Percentiles rank a stretch among this genome's conserved stretches.
Conservation (phyloP, 2,113 vertebrate genomes). For the Orcinus orca region DNA sequence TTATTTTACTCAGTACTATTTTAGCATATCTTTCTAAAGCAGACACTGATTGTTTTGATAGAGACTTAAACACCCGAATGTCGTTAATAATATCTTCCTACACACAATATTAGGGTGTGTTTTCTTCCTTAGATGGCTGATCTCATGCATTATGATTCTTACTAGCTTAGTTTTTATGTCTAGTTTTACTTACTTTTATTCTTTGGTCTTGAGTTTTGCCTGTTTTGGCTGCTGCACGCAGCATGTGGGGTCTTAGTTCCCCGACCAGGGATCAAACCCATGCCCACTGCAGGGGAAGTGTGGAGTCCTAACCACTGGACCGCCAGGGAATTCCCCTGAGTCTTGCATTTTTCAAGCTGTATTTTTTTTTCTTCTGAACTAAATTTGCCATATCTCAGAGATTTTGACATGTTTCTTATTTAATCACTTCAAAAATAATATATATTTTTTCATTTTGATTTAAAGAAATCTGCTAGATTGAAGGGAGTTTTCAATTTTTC, state of each 20-base stretch:
- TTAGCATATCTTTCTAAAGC: not conserved
- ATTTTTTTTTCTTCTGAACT: not conserved
- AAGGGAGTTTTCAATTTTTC: not conserved
- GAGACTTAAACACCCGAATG: not conserved
- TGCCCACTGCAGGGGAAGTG: not conserved
- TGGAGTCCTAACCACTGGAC: not conserved
- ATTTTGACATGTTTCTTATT: conserved; percentile 1
- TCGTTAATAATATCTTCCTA: not conserved
- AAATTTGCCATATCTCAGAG: not conserved
- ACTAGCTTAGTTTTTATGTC: not conserved
- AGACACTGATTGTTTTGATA: not conserved
- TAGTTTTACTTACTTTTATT: not conserved
- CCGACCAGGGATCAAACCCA: not conserved
- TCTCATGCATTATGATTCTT: not conserved
- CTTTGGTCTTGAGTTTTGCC: not conserved
- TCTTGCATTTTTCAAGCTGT: not conserved
- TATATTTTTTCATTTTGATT: not conserved
- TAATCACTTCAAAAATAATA: not conserved
- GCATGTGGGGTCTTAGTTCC: not conserved
- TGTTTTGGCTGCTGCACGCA: accelerated
- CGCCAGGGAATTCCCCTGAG: too few species aligned
- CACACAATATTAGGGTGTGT: not conserved
- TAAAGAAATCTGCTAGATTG: not conserved
- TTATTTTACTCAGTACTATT: not conserved
- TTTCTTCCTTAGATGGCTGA: not conserved